A percentile compares a stretch with the other conserved stretches of the same genome.
Evolutionary conservation across 1,140 invertebrate genomes (phyloP).

Genomic region (Pseudomyrmex sp.): DNA sequence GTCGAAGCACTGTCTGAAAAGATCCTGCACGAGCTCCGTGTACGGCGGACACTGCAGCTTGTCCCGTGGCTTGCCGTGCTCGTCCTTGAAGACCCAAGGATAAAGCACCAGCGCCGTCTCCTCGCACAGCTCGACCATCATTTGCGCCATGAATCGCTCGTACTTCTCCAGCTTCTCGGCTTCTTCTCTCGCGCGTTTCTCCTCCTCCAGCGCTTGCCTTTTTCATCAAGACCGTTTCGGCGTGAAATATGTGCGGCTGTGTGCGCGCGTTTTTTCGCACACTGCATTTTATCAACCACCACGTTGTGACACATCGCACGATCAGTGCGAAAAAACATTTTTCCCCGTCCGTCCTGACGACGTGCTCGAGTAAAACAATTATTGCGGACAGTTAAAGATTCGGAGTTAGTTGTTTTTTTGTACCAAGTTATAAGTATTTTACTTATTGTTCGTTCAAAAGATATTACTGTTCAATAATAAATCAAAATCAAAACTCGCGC

Average conservation of each 20-base stretch:
- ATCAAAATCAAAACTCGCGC: background rate
- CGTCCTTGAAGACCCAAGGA: conserved; percentile 78
- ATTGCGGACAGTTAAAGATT: background rate
- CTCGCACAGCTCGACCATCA: conserved; percentile 78
- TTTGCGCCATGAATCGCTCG: conserved; percentile 75
- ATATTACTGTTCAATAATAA: background rate
- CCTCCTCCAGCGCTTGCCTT: conserved; percentile 67
- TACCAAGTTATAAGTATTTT: background rate
- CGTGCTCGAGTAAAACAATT: background rate
- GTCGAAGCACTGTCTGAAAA: conserved; percentile 78
- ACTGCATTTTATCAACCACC: background rate
- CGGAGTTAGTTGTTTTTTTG: no score
- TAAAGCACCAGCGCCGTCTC: conserved; percentile 76
- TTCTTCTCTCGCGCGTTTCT: conserved; percentile 64
- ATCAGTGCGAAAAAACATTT: background rate
- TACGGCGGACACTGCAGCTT: conserved; percentile 76
- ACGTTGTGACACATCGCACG: background rate
- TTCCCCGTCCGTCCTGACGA: background rate
- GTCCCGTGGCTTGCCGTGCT: conserved; percentile 67
- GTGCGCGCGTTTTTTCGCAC: background rate
- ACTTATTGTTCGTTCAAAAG: background rate
- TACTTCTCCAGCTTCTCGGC: conserved; percentile 72
- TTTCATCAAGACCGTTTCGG: conserved; percentile 25
- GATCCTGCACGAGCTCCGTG: conserved; percentile 72
- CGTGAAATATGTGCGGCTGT: conserved; percentile 10